Conservation (phyloP, 2,888 invertebrate genomes). For the Leptopilina myrica region DNA sequence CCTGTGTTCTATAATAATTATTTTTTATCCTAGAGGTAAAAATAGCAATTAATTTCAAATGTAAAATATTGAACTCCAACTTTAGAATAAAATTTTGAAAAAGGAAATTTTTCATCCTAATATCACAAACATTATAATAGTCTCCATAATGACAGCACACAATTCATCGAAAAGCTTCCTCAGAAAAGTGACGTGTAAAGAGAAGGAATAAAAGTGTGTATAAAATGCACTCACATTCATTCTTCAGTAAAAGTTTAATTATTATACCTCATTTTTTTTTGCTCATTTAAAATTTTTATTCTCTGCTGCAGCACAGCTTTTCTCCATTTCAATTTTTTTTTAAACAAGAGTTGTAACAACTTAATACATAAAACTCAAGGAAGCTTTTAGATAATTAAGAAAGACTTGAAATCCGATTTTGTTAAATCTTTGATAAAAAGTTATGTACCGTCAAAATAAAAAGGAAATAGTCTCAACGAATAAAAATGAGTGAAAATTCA, state of each 20-base stretch:
- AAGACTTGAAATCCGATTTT: conserved; percentile 1
- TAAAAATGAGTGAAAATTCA: conserved; percentile 5
- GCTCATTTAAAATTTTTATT: conserved; percentile 1
- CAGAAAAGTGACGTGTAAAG: not conserved
- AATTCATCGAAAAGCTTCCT: not conserved
- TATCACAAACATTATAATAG: too few species aligned
- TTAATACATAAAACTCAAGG: not conserved
- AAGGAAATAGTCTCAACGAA: conserved; percentile 11
- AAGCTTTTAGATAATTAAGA: not conserved
- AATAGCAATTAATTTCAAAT: too few species aligned
- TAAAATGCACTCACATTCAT: not conserved
- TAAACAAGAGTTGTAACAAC: not conserved
- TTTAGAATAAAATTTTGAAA: too few species aligned
- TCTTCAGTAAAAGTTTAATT: not conserved
- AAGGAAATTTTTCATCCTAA: too few species aligned
- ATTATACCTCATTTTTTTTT: not conserved
- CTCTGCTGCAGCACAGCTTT: not conserved
- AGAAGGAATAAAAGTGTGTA: not conserved
- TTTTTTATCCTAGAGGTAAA: too few species aligned
- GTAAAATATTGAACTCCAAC: too few species aligned
- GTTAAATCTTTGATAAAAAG: not conserved
- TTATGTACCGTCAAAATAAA: not conserved
- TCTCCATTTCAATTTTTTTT: not conserved
- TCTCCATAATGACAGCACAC: too few species aligned
- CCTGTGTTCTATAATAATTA: too few species aligned